These are phyloP conservation scores for Coecobrya sp. DNA, from an alignment of 2,888 invertebrate genomes.

Conservation along the genomic window DNA sequence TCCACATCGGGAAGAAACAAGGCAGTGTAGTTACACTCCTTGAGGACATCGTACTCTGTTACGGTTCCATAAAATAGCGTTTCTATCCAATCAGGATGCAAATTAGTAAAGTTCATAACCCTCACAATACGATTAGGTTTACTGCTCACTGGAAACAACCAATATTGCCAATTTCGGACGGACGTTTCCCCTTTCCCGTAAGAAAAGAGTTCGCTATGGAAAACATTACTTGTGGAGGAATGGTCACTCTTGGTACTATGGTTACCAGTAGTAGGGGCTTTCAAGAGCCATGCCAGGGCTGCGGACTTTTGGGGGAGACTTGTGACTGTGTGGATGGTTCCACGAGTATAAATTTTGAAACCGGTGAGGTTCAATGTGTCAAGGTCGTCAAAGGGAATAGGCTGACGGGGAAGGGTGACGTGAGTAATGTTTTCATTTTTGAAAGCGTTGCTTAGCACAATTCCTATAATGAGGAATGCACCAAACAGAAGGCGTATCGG, in stretches of 20 bases:
- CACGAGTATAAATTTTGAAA: constrained; percentile 49
- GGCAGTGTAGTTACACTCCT: constrained; percentile 54
- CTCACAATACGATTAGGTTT: not conserved
- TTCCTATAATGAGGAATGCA: not conserved
- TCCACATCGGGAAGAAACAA: constrained; percentile 42
- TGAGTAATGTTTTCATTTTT: constrained; percentile 72
- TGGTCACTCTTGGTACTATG: not conserved
- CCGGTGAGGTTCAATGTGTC: not conserved
- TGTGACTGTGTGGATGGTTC: constrained; percentile 13
- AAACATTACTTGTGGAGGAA: not conserved
- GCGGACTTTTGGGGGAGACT: not conserved
- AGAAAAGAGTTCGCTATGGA: constrained; percentile 39
- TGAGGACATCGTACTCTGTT: constrained; percentile 18
- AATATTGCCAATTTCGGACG: not conserved
- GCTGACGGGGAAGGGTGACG: constrained; percentile 52
- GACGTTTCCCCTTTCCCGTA: constrained; percentile 53
- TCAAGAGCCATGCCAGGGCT: not conserved
- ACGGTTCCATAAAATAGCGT: constrained; percentile 16
- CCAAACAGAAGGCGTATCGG: constrained; percentile 9
- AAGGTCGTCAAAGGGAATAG: constrained; percentile 57
- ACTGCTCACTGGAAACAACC: not conserved
- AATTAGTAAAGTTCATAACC: constrained; percentile 37
- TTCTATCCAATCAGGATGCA: constrained; percentile 30
- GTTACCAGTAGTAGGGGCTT: not conserved
- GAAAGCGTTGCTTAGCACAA: constrained; percentile 62